A percentile compares a stretch with the other conserved stretches of the same genome.
phyloP scores from a whole-genome alignment of 1,140 invertebrate species.

The Leguminivora glycinivorella region DNA sequence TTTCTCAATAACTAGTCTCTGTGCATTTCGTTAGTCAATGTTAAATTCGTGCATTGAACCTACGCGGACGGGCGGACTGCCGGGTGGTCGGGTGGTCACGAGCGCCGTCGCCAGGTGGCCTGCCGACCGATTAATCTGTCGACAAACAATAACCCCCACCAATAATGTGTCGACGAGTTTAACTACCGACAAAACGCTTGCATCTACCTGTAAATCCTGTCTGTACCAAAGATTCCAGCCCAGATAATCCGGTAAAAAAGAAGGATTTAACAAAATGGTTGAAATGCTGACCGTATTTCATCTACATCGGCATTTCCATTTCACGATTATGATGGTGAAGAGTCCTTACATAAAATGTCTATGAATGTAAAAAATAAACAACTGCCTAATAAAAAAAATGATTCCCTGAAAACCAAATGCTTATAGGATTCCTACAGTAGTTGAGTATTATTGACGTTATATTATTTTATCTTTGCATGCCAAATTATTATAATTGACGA shows the following conservation, averaged over 20 bases:
- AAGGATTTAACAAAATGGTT: too few species aligned
- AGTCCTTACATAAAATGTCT: too few species aligned
- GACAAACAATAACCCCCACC: conserved; percentile 42
- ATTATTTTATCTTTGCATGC: too few species aligned
- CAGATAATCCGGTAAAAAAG: too few species aligned
- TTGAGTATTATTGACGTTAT: too few species aligned
- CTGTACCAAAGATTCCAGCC: not conserved
- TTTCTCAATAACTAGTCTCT: not conserved
- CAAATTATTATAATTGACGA: too few species aligned
- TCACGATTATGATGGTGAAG: too few species aligned
- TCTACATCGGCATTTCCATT: not conserved
- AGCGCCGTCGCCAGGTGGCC: conserved; percentile 38
- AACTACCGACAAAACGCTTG: conserved; percentile 19
- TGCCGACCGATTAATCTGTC: conserved; percentile 42
- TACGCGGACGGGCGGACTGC: not conserved
- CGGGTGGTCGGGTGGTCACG: conserved; percentile 2
- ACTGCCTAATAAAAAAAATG: too few species aligned
- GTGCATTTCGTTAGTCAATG: not conserved
- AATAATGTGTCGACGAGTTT: conserved; percentile 17
- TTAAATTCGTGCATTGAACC: not conserved
- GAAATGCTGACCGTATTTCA: too few species aligned
- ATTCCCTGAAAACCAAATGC: too few species aligned
- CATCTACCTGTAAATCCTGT: not conserved
- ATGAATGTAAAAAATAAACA: too few species aligned
- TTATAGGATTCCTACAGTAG: too few species aligned